Evolutionary conservation across 2,797 vertebrate species (phyloP), one percentile per base, ranked within the genome.

Genomic region (Hozukius guyotensis): DNA sequence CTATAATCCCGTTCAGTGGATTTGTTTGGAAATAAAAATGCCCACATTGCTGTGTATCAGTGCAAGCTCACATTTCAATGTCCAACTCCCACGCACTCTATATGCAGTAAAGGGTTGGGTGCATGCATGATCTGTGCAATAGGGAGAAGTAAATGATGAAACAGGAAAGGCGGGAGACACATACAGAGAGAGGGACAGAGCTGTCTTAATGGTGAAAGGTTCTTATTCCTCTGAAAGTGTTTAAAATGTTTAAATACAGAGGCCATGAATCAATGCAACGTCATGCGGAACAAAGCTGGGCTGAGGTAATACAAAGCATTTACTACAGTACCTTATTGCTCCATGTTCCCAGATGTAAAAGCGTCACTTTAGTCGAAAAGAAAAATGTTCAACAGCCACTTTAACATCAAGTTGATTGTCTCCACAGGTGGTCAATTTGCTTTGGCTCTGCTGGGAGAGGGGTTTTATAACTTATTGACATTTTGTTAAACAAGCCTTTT

Each of bases 61-160:
- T 32, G 36, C 29, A 36, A 75, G 73, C 69, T 86, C 64, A 64
- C 27, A 81, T 71, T 62, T 77, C 24, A 62, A 59, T 60, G 77
- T 55, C 61, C 68, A 9, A 77, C 80, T 76, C 84, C 82, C 80
- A 87, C 80, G 62, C 74, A 56, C 16, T 34, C 36, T 80, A 24
- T 49, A 46, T 34, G 67, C 82, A 76, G 52, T 36, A 25, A 60
- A 52, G 60, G 66, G 27, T 20, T 61, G 53, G 61, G 32, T 68
- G 73, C 75, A 53, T 72, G 63, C 80, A 72, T 67, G 60, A 81
- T 71, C 53, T 24, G 36, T 25, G 77, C 75, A 81, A 73, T 14
- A 67, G 46, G 72, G 62, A 29, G 57, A 53, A 49, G 27, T 32
- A 67, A 67, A 74, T 75, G 68, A 67, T 78, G 64, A 78, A 84